A percentile compares a stretch with the other conserved stretches of the same genome.
Conservation (phyloP, 2,113 vertebrate species). For the Amphiprion ocellaris region DNA sequence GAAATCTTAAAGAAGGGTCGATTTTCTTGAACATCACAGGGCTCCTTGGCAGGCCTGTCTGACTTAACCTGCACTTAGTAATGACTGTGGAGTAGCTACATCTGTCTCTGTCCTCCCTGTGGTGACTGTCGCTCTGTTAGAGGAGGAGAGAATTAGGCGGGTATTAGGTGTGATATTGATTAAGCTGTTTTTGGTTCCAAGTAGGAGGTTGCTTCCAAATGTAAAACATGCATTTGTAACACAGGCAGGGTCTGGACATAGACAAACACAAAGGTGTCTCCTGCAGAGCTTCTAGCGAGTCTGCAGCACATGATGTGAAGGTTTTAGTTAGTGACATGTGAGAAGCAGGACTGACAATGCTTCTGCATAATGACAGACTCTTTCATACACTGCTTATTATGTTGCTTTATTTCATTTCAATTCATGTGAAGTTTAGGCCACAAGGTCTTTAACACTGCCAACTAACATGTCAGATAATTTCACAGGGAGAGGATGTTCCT, state of each 20-base stretch:
- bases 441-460: constrained; percentile 10
- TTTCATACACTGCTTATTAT: constrained; percentile 6
- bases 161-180: constrained; percentile 70
- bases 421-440: constrained; percentile 12
- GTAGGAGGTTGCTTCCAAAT: constrained; percentile 42
- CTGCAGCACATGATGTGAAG: not conserved
- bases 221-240: constrained; percentile 52
- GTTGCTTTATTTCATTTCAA: constrained; percentile 15
- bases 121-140: constrained; percentile 35
- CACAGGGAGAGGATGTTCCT: not conserved
- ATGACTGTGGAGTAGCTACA: constrained; percentile 58
- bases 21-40: constrained; percentile 37
- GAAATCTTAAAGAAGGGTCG: constrained; percentile 41
- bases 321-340: constrained; percentile 5
- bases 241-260: constrained; percentile 25
- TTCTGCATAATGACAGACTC: not conserved
- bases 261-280: constrained; percentile 46
- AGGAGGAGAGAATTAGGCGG: constrained; percentile 51
- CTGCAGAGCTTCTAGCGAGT: constrained; percentile 21
- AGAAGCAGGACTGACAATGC: not conserved
- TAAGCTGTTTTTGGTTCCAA: constrained; percentile 47
- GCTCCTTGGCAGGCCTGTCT: constrained; percentile 36
- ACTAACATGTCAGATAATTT: constrained; percentile 32
- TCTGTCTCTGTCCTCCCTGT: constrained; percentile 60
- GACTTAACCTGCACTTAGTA: constrained; percentile 43